Evolutionary conservation across 2,888 invertebrate species (phyloP), one percentile per base, ranked within the genome.

Genomic region (Microchrysa polita): DNA sequence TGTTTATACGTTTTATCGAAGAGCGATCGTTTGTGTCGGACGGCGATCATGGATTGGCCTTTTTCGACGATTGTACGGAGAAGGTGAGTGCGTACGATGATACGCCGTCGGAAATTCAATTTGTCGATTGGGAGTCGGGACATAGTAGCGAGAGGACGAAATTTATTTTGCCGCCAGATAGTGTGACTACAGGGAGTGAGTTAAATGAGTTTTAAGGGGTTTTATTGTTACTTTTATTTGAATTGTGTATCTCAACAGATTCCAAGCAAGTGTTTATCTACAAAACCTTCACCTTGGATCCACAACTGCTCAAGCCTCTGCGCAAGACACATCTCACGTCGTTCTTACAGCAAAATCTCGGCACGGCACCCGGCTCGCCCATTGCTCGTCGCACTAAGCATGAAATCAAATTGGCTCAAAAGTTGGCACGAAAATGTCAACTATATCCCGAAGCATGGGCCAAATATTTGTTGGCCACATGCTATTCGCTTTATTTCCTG

Each of bases 21-120:
- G 99, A 99, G 84, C 89, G 98, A 20, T 97, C 97, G 78, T 98
- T 99, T 86, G 96, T 98, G 0, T 96, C 97, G n/a, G 98, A 98
- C 82, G 95, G 94, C 80, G 98, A 98, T 86, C 95, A 96, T 75
- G 95, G 73, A 14, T 87, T 99, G 74, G 95, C 94, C 14, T 96
- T 96, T 86, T 99, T 99, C 82, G 99, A 99, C 84, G 98, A 99
- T 81, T 98, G 98, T 83, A 92, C 94, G 7, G 97, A 97, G 81
- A 91, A 93, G 82, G 87, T 92, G 52, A 86, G 86, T 74, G 84
- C 84, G 12, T 83, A 84, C 75, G 87, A 87, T 77, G 90, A 90
- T 78, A 82, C 82, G 18, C 82, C 84, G 14, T 81, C 82, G 1
- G 89, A 89, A 77, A 87, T 90, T 57, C 88, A 89, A 77, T 86